Conservation (phyloP, 2,113 vertebrate species). For the Alligator sinensis region DNA sequence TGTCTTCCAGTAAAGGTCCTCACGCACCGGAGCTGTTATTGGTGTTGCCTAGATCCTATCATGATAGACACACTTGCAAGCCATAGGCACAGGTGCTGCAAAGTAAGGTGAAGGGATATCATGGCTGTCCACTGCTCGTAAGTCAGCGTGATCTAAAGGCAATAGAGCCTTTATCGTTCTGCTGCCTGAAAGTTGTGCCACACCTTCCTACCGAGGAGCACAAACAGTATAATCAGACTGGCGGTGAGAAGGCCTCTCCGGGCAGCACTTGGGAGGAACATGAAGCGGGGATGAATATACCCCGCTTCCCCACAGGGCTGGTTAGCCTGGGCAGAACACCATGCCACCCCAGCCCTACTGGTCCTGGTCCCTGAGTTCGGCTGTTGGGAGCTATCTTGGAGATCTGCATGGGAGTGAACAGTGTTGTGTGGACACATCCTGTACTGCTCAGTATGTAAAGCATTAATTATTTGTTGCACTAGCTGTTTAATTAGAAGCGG, state of each 20-base stretch:
- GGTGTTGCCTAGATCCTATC: not conserved
- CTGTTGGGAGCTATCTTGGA: no score
- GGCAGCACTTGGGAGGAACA: rapidly evolving
- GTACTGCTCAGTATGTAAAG: rapidly evolving
- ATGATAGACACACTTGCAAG: slow-evolving; percentile 27
- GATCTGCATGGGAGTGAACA: no score
- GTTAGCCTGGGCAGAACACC: no score
- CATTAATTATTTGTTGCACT: not conserved
- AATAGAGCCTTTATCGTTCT: not conserved
- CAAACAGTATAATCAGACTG: not conserved
- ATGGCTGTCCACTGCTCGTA: slow-evolving; percentile 7
- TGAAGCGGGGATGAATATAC: no score
- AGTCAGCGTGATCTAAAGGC: not conserved
- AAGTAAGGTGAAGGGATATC: not conserved
- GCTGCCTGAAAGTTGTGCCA: not conserved
- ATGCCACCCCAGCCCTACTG: no score
- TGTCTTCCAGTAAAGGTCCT: slow-evolving; percentile 17
- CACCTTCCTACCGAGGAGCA: not conserved
- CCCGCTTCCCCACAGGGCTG: no score
- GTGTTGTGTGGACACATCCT: no score
- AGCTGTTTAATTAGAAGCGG: not conserved
- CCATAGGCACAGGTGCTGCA: not conserved
- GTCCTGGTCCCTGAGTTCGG: no score
- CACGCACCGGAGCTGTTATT: not conserved
- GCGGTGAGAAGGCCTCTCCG: not conserved